phyloP scores from a whole-genome alignment of 2,113 vertebrate species.

The Tringa solitaria region DNA sequence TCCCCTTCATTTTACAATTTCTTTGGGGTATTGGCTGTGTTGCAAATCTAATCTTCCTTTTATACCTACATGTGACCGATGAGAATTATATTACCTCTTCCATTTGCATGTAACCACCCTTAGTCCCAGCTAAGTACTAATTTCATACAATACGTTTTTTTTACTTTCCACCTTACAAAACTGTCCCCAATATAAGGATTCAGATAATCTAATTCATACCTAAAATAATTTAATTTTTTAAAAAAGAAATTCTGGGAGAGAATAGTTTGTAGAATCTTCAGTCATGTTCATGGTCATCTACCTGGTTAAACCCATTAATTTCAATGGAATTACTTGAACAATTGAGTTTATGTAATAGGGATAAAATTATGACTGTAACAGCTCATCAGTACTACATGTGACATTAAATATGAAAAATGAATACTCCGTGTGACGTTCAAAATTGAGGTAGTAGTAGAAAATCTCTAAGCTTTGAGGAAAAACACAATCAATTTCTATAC shows the following conservation, averaged over 20 bases:
- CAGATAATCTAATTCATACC: background rate
- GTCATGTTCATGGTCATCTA: background rate
- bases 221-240: background rate
- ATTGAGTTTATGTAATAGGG: background rate
- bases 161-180: background rate
- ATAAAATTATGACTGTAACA: background rate
- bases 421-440: background rate
- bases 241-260: background rate
- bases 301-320: background rate
- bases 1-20: background rate
- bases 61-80: background rate
- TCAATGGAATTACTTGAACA: background rate
- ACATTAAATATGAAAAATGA: background rate
- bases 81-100: background rate
- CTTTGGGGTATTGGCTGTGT: background rate
- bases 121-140: background rate
- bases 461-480: background rate
- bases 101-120: background rate
- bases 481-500: background rate
- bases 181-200: background rate
- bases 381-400: background rate
- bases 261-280: background rate
- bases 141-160: background rate
- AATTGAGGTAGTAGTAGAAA: background rate
- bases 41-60: background rate